Base-by-base conservation (phyloP, 2,888 invertebrate genomes). In the Melieria omissa region DNA sequence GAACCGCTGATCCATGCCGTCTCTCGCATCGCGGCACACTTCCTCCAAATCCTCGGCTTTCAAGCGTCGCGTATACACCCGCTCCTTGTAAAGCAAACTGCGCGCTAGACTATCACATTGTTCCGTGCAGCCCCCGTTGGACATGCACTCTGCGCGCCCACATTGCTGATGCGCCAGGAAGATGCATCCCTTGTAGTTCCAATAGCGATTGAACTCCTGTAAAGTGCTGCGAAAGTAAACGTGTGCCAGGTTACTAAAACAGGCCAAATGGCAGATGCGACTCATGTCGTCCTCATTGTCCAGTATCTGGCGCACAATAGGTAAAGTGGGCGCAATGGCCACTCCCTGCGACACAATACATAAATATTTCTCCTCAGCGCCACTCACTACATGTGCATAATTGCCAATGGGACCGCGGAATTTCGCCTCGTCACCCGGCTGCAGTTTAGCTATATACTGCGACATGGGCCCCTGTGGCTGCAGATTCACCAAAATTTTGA, bases 131-230 rank as follows among this genome's bases (percentile, higher is more conserved):
- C 60, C 58, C 1, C 55, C 68, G 5, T 61, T 67, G 8, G 62
- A 47, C 29, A n/a, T 42, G n/a, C 78, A 78, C 41, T 46, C 67
- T 0, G 4, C 5, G 4, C 68, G 73, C 1, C 4, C 72, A 70
- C 84, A 85, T 1, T 73, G 57, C 58, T 84, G 85, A 77, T 87
- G 85, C 2, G 89, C 87, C 63, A 93, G 78, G 86, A 89, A 92
- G 75, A 93, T 87, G 57, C 88, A 86, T 76, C 91, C 91, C n/a
- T 86, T 87, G 82, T 94, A 95, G 87, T 95, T 95, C 94, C 95
- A 95, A 84, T 88, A 91, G 44, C 88, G 86, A 46, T 87, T 87
- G 77, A 90, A 91, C 9, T 88, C 84, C 78, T 90, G 89, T 12
- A 95, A 81, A 74, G 91, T 88, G 8, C 90, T 85, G 73, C 92